Conservation (phyloP, 2,797 vertebrate species). For the Oophaga sylvatica region DNA sequence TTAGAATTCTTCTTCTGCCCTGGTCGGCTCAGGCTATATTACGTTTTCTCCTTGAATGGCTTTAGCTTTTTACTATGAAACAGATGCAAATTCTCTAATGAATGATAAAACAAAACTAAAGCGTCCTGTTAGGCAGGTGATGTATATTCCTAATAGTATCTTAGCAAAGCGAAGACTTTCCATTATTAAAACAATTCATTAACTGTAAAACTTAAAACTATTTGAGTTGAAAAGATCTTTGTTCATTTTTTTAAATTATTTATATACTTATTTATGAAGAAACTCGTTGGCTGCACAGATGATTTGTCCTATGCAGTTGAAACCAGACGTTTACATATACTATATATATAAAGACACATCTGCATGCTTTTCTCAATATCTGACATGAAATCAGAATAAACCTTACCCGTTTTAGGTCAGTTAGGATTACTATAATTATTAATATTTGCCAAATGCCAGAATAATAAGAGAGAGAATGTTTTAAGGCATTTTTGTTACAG, state of each 20-base stretch:
- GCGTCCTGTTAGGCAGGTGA: neutral
- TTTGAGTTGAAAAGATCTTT: neutral
- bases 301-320: neutral
- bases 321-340: too few relatives aligned
- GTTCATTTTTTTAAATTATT: neutral
- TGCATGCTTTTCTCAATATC: too few relatives aligned
- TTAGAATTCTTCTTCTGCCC: neutral
- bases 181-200: neutral
- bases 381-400: too few relatives aligned
- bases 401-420: too few relatives aligned
- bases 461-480: too few relatives aligned
- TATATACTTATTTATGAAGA: constrained; percentile 5
- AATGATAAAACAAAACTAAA: neutral
- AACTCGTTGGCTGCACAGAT: neutral
- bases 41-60: neutral
- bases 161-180: neutral
- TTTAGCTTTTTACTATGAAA: neutral
- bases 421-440: too few relatives aligned
- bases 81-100: neutral
- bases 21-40: neutral
- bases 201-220: neutral
- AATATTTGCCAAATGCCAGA: too few relatives aligned
- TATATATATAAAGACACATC: too few relatives aligned
- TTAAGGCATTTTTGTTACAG: too few relatives aligned
- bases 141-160: neutral